Conservation (phyloP, 2,113 vertebrate genomes). For the Bambusicola thoracicus region DNA sequence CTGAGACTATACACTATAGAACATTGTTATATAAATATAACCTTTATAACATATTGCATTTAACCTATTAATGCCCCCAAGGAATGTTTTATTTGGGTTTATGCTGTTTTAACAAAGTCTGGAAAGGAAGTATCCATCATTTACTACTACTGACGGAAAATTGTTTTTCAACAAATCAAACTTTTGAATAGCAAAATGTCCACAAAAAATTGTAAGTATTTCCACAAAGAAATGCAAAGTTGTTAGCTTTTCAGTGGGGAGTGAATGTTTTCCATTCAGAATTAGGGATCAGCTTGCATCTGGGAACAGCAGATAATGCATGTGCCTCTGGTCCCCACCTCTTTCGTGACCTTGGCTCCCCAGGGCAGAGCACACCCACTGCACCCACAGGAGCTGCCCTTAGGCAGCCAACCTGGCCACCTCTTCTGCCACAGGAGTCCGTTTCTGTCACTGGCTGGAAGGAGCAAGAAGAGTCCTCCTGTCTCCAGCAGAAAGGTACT, state of each 20-base stretch:
- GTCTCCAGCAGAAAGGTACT: neutral
- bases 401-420: neutral
- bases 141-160: slow-evolving; percentile 6
- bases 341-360: neutral
- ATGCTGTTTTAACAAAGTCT: neutral
- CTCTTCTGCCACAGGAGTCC: rapidly evolving
- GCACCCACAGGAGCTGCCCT: neutral
- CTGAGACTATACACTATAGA: neutral
- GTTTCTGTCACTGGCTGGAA: neutral
- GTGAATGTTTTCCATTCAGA: neutral
- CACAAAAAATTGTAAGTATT: neutral
- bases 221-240: neutral
- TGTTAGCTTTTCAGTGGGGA: neutral
- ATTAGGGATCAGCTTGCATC: neutral
- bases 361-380: neutral
- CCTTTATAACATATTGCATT: neutral
- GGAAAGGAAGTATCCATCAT: neutral
- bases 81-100: neutral
- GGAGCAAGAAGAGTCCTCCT: neutral
- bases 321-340: neutral
- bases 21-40: slow-evolving; percentile 9
- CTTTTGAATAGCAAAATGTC: neutral
- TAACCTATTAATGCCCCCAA: neutral
- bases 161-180: neutral
- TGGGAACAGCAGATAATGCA: rapidly evolving